A percentile compares a stretch with the other conserved stretches of the same genome.
phyloP scores from a whole-genome alignment of 2,888 invertebrate genomes.

The Microctonus aethiopoides region DNA sequence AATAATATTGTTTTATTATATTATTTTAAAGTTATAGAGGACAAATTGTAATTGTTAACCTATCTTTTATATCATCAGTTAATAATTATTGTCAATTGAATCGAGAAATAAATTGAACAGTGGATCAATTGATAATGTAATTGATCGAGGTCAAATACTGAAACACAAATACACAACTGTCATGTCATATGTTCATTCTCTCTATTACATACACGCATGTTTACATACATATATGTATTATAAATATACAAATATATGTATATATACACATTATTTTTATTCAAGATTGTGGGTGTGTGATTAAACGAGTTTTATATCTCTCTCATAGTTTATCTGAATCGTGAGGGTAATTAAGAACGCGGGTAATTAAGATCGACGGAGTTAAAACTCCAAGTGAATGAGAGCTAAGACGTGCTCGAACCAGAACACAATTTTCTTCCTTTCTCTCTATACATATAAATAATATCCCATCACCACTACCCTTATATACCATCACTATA shows the following conservation, averaged over 20 bases:
- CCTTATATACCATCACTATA: neutral
- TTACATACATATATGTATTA: neutral
- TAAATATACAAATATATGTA: neutral
- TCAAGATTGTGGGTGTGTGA: neutral
- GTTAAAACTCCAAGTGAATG: slow-evolving; percentile 24
- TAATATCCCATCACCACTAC: neutral
- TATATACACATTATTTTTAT: too few species aligned
- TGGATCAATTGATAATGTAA: neutral
- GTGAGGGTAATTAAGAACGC: slow-evolving; percentile 35
- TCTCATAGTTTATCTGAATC: slow-evolving; percentile 15
- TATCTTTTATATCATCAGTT: neutral
- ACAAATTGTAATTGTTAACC: slow-evolving; percentile 3
- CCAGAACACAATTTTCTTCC: slow-evolving; percentile 7
- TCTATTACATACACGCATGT: too few species aligned
- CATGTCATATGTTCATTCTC: too few species aligned
- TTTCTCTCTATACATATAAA: neutral
- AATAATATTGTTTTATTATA: neutral
- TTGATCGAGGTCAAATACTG: neutral
- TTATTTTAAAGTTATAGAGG: too few species aligned
- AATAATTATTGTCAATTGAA: neutral
- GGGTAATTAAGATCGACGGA: slow-evolving; percentile 37
- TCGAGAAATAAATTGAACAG: neutral
- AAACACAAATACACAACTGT: neutral
- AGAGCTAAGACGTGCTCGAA: slow-evolving; percentile 14
- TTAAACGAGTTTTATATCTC: neutral